These are phyloP conservation scores for Drosophila subpulchrella DNA, from an alignment of 1,140 invertebrate genomes.

Conservation along the genomic window DNA sequence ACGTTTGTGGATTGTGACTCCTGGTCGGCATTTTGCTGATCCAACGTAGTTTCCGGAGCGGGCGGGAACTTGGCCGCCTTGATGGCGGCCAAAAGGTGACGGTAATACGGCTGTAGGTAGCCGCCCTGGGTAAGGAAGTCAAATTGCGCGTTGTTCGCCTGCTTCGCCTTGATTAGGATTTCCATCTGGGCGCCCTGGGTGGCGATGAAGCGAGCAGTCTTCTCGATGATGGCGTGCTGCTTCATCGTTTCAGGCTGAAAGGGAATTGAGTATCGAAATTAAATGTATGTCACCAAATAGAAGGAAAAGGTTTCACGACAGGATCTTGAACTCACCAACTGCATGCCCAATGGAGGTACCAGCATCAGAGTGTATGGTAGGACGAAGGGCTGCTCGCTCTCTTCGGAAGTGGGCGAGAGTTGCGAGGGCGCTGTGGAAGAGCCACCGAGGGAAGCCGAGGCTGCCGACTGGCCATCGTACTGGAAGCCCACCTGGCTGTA, in stretches of 20 bases:
- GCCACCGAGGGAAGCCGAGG: slow-evolving; percentile 5
- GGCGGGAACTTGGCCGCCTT: slow-evolving; percentile 92
- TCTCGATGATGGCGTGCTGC: slow-evolving; percentile 97
- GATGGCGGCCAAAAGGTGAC: slow-evolving; percentile 91
- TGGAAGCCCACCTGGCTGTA: slow-evolving; percentile 94
- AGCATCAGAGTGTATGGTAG: slow-evolving; percentile 89
- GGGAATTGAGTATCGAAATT: not conserved
- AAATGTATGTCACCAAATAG: not conserved
- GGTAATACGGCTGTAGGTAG: slow-evolving; percentile 95
- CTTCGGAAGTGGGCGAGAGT: slow-evolving; percentile 85
- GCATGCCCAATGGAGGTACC: slow-evolving; percentile 87
- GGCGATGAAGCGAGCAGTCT: slow-evolving; percentile 97
- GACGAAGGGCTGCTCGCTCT: slow-evolving; percentile 89
- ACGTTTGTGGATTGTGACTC: slow-evolving; percentile 9
- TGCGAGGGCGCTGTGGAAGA: slow-evolving; percentile 74
- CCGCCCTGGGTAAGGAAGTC: slow-evolving; percentile 95
- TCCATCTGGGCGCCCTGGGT: slow-evolving; percentile 98
- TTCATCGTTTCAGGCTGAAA: slow-evolving; percentile 95
- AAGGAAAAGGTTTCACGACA: too few relatives aligned
- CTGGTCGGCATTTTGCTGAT: slow-evolving; percentile 6
- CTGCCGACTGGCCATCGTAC: slow-evolving; percentile 87
- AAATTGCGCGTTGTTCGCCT: slow-evolving; percentile 96
- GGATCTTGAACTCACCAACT: slow-evolving; percentile 87
- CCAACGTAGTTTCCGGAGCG: slow-evolving; percentile 58
- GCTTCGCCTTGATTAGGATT: slow-evolving; percentile 98